Evolutionary conservation across 2,113 vertebrate species (phyloP).

Genomic region (Calyptomena viridis): DNA sequence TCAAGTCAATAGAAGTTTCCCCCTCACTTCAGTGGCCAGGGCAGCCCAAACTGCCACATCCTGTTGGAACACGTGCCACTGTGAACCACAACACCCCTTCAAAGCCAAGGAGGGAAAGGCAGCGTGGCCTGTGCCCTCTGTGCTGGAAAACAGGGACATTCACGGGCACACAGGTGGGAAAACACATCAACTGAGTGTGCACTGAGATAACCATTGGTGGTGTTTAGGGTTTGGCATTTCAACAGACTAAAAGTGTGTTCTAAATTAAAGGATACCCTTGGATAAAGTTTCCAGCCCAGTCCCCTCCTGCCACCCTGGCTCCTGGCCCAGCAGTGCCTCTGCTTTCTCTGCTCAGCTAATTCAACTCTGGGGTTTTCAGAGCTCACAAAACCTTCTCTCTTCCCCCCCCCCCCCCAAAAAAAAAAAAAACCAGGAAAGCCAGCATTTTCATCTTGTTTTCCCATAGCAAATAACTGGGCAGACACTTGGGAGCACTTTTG

Average conservation of each 20-base stretch:
- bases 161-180: neutral
- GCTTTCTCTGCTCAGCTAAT: neutral
- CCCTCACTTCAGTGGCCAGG: neutral
- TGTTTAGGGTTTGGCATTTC: neutral
- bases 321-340: neutral
- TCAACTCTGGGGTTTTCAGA: neutral
- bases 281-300: neutral
- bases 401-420: too few relatives aligned
- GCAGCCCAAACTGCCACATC: neutral
- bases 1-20: neutral
- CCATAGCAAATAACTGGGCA: neutral
- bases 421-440: neutral
- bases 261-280: neutral
- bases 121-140: neutral
- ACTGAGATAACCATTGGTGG: neutral
- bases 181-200: neutral
- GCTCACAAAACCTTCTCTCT: neutral
- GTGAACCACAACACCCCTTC: conserved; percentile 20
- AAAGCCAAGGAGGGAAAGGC: neutral
- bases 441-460: neutral
- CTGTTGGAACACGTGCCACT: conserved; percentile 5
- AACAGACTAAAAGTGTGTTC: neutral
- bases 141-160: neutral
- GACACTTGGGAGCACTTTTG: neutral
- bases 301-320: neutral